Evolutionary conservation across 1,140 invertebrate genomes (phyloP), one percentile per base, ranked within the genome.

Genomic region (Tachypleus tridentatus): DNA sequence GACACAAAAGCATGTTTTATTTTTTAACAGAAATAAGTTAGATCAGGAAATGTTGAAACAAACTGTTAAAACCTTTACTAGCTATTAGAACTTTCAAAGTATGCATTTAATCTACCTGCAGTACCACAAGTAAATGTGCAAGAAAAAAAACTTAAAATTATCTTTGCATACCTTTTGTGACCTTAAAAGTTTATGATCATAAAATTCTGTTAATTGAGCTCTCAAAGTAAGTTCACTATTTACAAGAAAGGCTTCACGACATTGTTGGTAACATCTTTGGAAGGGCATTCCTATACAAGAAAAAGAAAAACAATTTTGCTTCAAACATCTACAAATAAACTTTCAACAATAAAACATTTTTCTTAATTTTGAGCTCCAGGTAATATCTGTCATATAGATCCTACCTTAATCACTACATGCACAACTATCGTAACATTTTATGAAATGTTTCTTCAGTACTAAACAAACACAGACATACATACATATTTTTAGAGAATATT

Each of bases 151-250:
- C 29, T 2, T 29, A 29, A 29, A 29, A 29, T 29, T 29, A 29
- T 29, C 29, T 29, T 29, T 29, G 29, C 29, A 52, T 61, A 77
- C 78, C 74, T 79, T 84, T 73, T 87, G 89, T 11, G 82, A 84
- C 76, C 86, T 87, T 0, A 96, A 83, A 61, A 97, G 79, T 75
- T 93, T 91, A 76, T 97, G 94, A 77, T 97, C 93, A 58, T 88
- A 79, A 76, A 96, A 97, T 80, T 97, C 94, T 1, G 87, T 93
- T 3, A 97, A 78, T 72, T 96, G 93, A 4, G 91, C 85, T 68
- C 91, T 81, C 51, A 97, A 75, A 2, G 89, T 91, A 8, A 88
- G 78, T 78, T 97, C 92, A 4, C 89, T 91, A 74, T 88, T 95
- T 0, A 94, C 92, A 3, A 95, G 76, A 77, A 97, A 95, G 8